Evolutionary conservation across 2,113 vertebrate genomes (phyloP), one percentile per base, ranked within the genome.

Genomic region (Halichoeres trimaculatus): DNA sequence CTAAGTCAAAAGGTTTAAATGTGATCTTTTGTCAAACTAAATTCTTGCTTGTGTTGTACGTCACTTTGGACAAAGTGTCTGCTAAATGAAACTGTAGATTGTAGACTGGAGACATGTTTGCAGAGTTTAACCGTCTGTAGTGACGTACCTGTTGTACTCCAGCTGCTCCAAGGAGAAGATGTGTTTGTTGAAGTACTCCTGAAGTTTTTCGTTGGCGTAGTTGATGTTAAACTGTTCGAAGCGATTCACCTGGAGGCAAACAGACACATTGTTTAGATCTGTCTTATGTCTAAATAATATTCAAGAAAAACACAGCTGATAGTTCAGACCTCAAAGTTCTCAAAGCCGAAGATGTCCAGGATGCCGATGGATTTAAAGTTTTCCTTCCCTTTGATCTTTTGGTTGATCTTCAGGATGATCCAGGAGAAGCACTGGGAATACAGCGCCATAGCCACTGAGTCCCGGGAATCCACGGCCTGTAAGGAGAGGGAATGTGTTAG

Each of bases 151-250:
- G 94, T 98, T 96, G 85, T 98, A 97, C 71, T 98, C 96, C 19
- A 98, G 94, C 82, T 98, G 96, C 89, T 98, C 96, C 93, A 97
- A 89, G 43, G 96, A 98, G 87, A 98, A 98, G 84, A 98, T 98
- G 56, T 98, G 96, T 63, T 98, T 98, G 91, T 98, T 97, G 90
- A 98, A 98, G 85, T 98, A 97, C 64, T 97, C 96, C 85, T 97
- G 96, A 26, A 98, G 95, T 63, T 98, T 98, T 92, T 97, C 96
- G 22, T 97, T 98, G 79, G 96, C 96, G 17, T 97, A 98, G 88
- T 98, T 98, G 85, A 98, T 97, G 84, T 95, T 98, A 85, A 98
- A 98, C 92, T 98, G 96, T 73, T 98, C 96, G 73, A 98, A 98
- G 2, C 96, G 95, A 85, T 98, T 98, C 74, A 96, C 95, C 96